Conservation (phyloP, 2,797 vertebrate genomes). For the Sphenodon punctatus region DNA sequence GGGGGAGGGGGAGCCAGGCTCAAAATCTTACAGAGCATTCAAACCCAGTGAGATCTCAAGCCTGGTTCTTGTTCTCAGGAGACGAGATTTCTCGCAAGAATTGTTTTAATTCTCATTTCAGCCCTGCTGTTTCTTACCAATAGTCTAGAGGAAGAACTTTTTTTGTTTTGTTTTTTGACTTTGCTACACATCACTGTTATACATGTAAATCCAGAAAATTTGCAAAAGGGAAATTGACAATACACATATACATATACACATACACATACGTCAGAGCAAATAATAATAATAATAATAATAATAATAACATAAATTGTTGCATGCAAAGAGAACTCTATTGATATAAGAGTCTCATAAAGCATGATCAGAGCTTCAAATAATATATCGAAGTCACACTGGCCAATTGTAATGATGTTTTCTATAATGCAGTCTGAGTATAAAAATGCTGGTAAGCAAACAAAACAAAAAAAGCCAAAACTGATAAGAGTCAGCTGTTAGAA, state of each 20-base stretch:
- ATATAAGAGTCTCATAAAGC: not conserved
- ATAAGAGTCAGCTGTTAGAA: not conserved
- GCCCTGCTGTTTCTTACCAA: too few relatives aligned
- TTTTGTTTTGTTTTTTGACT: too few relatives aligned
- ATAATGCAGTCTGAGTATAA: not conserved
- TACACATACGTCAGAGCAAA: too few relatives aligned
- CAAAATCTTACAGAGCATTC: too few relatives aligned
- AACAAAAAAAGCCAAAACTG: not conserved
- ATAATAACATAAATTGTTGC: not conserved
- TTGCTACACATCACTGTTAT: not conserved
- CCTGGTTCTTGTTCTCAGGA: too few relatives aligned
- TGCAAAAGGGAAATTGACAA: rapidly evolving
- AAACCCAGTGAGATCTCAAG: too few relatives aligned
- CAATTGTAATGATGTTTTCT: not conserved
- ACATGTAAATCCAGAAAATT: not conserved
- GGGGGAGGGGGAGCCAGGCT: too few relatives aligned
- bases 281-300: too few relatives aligned
- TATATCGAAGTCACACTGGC: not conserved
- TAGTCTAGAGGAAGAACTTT: not conserved
- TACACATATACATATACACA: not conserved
- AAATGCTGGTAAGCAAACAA: not conserved
- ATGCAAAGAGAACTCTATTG: not conserved
- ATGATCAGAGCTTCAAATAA: not conserved
- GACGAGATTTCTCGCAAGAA: too few relatives aligned
- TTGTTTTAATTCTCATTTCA: too few relatives aligned